These are phyloP conservation scores for Rhinogobius similis DNA, from an alignment of 2,113 vertebrate genomes.

Conservation along the genomic window DNA sequence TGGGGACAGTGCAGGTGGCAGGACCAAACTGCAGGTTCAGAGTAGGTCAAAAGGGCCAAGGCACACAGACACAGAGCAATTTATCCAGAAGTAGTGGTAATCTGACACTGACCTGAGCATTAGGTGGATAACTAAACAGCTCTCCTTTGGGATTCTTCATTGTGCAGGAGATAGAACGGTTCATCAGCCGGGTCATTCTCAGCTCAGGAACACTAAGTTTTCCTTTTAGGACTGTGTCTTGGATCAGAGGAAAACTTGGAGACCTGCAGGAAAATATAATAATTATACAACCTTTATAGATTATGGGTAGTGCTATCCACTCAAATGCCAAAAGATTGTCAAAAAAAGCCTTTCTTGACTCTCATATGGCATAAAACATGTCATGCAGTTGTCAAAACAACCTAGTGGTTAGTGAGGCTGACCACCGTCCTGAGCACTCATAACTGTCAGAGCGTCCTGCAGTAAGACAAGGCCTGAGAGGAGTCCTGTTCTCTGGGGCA, in stretches of 20 bases:
- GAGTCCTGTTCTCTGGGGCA: slow-evolving; percentile 13
- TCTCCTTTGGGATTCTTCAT: slow-evolving; percentile 97
- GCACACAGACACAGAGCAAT: neutral
- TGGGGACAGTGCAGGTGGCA: slow-evolving; percentile 45
- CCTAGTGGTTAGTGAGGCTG: slow-evolving; percentile 35
- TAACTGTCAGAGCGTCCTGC: slow-evolving; percentile 52
- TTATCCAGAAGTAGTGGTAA: neutral
- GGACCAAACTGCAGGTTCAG: slow-evolving; percentile 42
- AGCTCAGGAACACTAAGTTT: slow-evolving; percentile 92
- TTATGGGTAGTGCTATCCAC: neutral
- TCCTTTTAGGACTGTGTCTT: slow-evolving; percentile 93
- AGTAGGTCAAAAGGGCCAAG: slow-evolving; percentile 37
- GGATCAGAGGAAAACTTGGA: slow-evolving; percentile 96
- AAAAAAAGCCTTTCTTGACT: slow-evolving; percentile 10
- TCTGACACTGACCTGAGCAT: slow-evolving; percentile 86
- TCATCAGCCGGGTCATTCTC: slow-evolving; percentile 94
- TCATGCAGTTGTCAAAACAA: slow-evolving; percentile 32
- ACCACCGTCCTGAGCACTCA: slow-evolving; percentile 34
- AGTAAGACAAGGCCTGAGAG: slow-evolving; percentile 39
- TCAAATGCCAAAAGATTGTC: neutral
- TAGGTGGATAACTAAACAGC: slow-evolving; percentile 89
- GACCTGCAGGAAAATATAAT: slow-evolving; percentile 78
- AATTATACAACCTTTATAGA: too few relatives aligned
- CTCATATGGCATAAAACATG: slow-evolving; percentile 28
- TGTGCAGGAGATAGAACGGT: slow-evolving; percentile 94